These are phyloP conservation scores for Meloidogyne hapla DNA, from an alignment of 1,140 invertebrate genomes.

Conservation along the genomic window DNA sequence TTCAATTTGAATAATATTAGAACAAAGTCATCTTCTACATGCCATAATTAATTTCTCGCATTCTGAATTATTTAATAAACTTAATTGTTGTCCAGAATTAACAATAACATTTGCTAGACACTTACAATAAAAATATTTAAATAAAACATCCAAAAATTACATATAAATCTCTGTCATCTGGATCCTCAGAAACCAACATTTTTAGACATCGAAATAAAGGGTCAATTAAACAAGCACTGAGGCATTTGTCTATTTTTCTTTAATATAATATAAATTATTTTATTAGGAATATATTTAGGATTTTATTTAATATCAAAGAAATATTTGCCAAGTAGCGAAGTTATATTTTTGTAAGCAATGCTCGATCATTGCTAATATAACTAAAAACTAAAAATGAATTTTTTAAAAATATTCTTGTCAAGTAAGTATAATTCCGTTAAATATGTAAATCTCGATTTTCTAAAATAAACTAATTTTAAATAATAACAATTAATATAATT, in stretches of 20 bases:
- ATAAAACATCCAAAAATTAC: constrained; percentile 9
- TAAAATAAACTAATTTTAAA: too few relatives aligned
- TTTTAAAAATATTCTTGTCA: not conserved
- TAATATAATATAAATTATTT: not conserved
- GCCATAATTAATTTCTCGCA: constrained; percentile 22
- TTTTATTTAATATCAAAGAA: too few relatives aligned
- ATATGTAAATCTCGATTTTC: too few relatives aligned
- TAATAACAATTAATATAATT: too few relatives aligned
- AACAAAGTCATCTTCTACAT: constrained; percentile 29
- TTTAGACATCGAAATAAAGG: constrained; percentile 35
- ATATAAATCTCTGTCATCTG: constrained; percentile 32
- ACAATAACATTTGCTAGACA: constrained; percentile 34
- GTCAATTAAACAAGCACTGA: constrained; percentile 36
- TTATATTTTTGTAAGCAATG: too few relatives aligned
- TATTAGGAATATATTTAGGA: too few relatives aligned
- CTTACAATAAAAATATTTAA: constrained; percentile 13
- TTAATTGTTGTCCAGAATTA: constrained; percentile 27
- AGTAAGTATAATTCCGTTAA: too few relatives aligned
- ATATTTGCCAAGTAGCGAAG: too few relatives aligned
- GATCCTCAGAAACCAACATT: constrained; percentile 23
- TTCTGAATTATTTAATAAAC: constrained; percentile 32
- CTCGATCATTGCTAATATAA: too few relatives aligned
- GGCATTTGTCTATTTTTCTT: constrained; percentile 38
- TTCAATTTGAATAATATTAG: constrained; percentile 24
- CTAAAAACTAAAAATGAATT: not conserved